Base-by-base conservation (phyloP, 2,797 vertebrate species). In the Microtus agrestis region DNA sequence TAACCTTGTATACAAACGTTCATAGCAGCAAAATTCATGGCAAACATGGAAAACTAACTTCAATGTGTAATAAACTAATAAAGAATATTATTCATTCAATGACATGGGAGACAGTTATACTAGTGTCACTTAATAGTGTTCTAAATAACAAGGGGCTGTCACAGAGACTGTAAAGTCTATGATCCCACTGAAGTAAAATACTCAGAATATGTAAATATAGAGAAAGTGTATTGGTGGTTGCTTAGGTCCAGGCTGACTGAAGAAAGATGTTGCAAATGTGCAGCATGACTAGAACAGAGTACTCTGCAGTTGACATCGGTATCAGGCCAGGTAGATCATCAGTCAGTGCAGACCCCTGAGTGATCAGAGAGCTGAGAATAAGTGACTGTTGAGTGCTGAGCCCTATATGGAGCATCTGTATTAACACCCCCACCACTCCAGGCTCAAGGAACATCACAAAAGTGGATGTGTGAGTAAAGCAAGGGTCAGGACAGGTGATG, bases 401-500 rank as follows among this genome's bases (percentile, higher is more conserved):
- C 11, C 6, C 19, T n/a, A 85, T 46, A 23, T 67, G 61, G 29
- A 31, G 2, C 37, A 46, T 31, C 5, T 46, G 7, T 13, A 2
- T 11, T 59, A 84, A 29, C 2, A 46, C 1, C 5, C 0, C 9
- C 9, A 46, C 5, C 2, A 19, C 29, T 21, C 40, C 43, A 46
- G 27, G 15, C 15, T 31, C 40, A 65, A 65, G 27, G 27, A 12
- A 1, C 15, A 84, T 43, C 59, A 48, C 10, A 11, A 10, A 48
- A 10, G 10, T 1, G 0, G 46, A 48, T 48, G 46, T 59, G 54
- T 12, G n/a, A 27, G 8, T 59, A 59, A 59, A 81, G n/a, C 27
- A n/a, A 59, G n/a, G 27, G 12, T 1, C 21, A 23, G 54, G 12
- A 56, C 6, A 21, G 37, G n/a, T 13, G 1, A 21, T n/a, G 34